Conservation (phyloP, 2,888 invertebrate species). For the Pegoplata infirma region DNA sequence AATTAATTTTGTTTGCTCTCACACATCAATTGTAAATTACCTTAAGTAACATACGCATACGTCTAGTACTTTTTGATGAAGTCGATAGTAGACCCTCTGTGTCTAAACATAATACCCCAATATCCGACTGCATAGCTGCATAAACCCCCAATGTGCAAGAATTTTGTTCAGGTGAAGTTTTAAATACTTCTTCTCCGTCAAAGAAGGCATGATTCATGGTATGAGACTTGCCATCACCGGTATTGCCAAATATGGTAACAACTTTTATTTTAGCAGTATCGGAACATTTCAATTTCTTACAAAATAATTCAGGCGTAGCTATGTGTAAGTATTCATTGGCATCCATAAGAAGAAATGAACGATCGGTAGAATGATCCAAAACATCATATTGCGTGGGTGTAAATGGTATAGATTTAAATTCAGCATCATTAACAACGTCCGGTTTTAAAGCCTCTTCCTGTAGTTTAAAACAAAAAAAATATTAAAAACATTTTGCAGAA, state of each 20-base stretch:
- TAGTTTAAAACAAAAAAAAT: constrained; percentile 22
- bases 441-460: constrained; percentile 72
- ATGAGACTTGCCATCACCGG: constrained; percentile 90
- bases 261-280: constrained; percentile 84
- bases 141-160: constrained; percentile 89
- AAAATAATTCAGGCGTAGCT: constrained; percentile 80
- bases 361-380: constrained; percentile 64
- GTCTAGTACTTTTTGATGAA: constrained; percentile 72
- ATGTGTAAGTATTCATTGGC: constrained; percentile 82
- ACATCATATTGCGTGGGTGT: constrained; percentile 68
- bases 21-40: constrained; percentile 69
- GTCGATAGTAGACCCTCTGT: constrained; percentile 88
- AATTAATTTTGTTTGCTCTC: not conserved
- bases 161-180: constrained; percentile 78
- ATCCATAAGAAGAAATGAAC: constrained; percentile 81
- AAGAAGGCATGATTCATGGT: constrained; percentile 87
- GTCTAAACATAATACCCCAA: constrained; percentile 85
- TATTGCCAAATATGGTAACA: constrained; percentile 90
- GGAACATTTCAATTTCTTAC: constrained; percentile 72
- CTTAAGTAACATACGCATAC: constrained; percentile 85
- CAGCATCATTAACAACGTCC: constrained; percentile 70
- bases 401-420: constrained; percentile 75
- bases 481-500: too few species aligned
- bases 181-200: constrained; percentile 80
- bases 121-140: constrained; percentile 84